Percentiles rank a stretch among this genome's conserved stretches.
Conservation (phyloP, 2,888 invertebrate species). For the Xylocampa areola region DNA sequence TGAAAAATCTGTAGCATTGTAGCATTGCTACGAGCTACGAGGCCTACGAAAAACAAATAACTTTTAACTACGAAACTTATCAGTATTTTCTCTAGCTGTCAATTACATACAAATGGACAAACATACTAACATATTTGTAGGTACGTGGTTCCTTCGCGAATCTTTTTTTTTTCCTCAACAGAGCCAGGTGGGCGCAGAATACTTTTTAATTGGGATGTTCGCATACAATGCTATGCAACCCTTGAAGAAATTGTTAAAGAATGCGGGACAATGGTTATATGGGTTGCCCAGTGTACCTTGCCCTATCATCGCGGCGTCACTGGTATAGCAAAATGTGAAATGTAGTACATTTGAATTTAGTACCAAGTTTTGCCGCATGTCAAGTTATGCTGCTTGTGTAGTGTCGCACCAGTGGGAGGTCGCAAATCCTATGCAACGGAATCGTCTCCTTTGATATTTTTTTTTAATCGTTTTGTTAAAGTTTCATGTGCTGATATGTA, state of each 20-base stretch:
- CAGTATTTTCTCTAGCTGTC: too few species aligned
- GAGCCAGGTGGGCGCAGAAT: constrained; percentile 81
- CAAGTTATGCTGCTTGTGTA: too few species aligned
- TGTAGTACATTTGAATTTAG: too few species aligned
- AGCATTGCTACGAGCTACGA: constrained; percentile 11
- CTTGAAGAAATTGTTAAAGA: constrained; percentile 59
- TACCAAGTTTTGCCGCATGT: too few species aligned
- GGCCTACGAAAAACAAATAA: constrained; percentile 2
- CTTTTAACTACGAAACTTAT: too few species aligned
- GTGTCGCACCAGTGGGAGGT: constrained; percentile 64
- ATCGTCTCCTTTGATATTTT: too few species aligned
- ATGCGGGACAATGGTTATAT: constrained; percentile 53
- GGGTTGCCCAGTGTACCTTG: too few species aligned
- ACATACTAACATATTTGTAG: constrained; percentile 1
- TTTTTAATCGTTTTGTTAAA: background rate
- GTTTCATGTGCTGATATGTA: constrained; percentile 3
- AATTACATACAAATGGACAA: constrained; percentile 12
- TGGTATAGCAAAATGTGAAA: too few species aligned
- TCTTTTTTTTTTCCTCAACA: constrained; percentile 59
- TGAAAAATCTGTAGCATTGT: background rate
- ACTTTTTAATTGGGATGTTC: constrained; percentile 82
- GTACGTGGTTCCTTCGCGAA: constrained; percentile 14
- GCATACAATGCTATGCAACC: constrained; percentile 60
- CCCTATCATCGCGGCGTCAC: too few species aligned
- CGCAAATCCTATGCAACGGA: constrained; percentile 14